Evolutionary conservation across 2,113 vertebrate genomes (phyloP).

Genomic region (Astatoreochromis straeleni): DNA sequence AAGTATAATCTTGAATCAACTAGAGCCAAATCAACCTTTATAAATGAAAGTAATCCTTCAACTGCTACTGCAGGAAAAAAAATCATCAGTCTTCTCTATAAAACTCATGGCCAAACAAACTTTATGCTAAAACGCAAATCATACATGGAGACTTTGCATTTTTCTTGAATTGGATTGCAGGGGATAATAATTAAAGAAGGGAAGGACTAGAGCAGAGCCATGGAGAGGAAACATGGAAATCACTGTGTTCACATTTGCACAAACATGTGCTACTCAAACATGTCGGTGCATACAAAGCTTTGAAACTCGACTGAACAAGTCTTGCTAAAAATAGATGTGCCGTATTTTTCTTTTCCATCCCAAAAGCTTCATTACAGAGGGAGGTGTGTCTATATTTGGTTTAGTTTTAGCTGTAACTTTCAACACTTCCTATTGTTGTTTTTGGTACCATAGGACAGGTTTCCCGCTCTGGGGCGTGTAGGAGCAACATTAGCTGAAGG

Average conservation of each 20-base stretch:
- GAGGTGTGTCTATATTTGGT: constrained; percentile 55
- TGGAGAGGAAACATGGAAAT: neutral
- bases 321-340: constrained; percentile 52
- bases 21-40: neutral
- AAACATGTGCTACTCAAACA: constrained; percentile 23
- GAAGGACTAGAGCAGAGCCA: neutral
- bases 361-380: neutral
- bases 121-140: neutral
- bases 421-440: constrained; percentile 52
- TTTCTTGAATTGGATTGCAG: neutral
- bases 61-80: neutral
- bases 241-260: constrained; percentile 1
- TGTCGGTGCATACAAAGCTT: constrained; percentile 20
- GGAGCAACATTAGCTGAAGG: constrained; percentile 3
- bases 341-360: neutral
- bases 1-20: constrained; percentile 1
- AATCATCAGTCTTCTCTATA: neutral
- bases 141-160: neutral
- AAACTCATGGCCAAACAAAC: neutral
- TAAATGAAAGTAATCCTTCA: neutral
- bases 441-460: constrained; percentile 20
- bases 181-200: neutral
- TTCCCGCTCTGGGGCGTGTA: neutral
- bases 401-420: constrained; percentile 32
- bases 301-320: constrained; percentile 53